A percentile compares a stretch with the other conserved stretches of the same genome.
These are phyloP conservation scores for Rhyacichthys aspro DNA, from an alignment of 2,797 vertebrate genomes.

Conservation along the genomic window DNA sequence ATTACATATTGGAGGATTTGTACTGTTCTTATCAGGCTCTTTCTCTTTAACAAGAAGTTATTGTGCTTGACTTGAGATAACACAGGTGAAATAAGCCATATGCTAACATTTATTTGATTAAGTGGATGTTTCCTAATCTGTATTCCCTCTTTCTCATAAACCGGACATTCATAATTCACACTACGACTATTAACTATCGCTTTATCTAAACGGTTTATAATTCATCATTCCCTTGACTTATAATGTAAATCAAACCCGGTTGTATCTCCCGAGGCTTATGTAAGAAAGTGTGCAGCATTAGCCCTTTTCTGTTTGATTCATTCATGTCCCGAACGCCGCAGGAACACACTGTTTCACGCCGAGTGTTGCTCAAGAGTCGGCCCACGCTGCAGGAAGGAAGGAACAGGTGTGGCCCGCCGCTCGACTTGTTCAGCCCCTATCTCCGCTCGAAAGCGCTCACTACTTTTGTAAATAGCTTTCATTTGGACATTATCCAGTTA, in stretches of 20 bases:
- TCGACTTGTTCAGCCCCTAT: slow-evolving; percentile 51
- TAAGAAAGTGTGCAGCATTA: not conserved
- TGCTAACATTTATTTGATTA: slow-evolving; percentile 21
- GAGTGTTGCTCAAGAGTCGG: slow-evolving; percentile 47
- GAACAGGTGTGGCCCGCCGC: slow-evolving; percentile 77
- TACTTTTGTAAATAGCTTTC: slow-evolving; percentile 24
- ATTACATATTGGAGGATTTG: too few species aligned
- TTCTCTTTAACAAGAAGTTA: not conserved
- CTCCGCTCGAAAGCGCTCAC: slow-evolving; percentile 28
- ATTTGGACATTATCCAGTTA: slow-evolving; percentile 34
- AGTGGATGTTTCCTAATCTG: slow-evolving; percentile 36
- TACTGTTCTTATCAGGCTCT: not conserved
- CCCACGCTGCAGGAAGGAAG: slow-evolving; percentile 74
- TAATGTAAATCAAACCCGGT: not conserved
- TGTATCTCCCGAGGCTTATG: not conserved
- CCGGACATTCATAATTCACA: not conserved
- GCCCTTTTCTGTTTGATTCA: slow-evolving; percentile 23
- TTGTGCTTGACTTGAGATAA: not conserved
- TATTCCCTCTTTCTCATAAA: not conserved
- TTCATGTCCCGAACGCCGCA: slow-evolving; percentile 30
- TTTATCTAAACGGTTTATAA: too few species aligned
- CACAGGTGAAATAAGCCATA: slow-evolving; percentile 53
- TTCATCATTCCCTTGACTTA: too few species aligned
- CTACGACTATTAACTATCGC: not conserved
- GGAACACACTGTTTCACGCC: slow-evolving; percentile 39